phyloP scores from a whole-genome alignment of 1,140 invertebrate species.

The Scaptomyza graminum region DNA sequence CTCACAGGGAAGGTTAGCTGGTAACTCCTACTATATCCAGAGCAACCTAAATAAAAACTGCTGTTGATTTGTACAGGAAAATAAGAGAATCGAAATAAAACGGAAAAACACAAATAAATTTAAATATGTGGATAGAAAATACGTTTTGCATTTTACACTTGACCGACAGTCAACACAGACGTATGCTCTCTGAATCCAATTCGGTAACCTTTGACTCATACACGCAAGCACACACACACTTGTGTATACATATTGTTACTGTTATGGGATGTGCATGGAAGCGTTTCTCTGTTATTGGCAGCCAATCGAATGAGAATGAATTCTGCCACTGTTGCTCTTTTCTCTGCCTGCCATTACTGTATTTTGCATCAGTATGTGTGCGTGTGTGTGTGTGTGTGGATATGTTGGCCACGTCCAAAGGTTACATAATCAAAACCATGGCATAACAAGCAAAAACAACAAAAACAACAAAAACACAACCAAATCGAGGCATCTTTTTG shows the following conservation, averaged over 20 bases:
- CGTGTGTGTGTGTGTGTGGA: not conserved
- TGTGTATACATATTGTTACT: not conserved
- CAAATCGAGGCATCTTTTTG: slow-evolving; percentile 51
- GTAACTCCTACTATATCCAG: not conserved
- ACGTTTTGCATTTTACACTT: slow-evolving; percentile 62
- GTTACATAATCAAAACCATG: slow-evolving; percentile 66
- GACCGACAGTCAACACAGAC: slow-evolving; percentile 54
- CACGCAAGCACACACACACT: slow-evolving; percentile 1
- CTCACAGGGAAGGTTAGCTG: not conserved
- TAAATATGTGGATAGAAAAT: slow-evolving; percentile 50
- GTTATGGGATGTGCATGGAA: slow-evolving; percentile 17
- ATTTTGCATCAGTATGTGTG: slow-evolving; percentile 47
- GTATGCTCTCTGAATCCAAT: slow-evolving; percentile 33
- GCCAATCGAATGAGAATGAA: slow-evolving; percentile 52
- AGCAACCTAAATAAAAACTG: not conserved
- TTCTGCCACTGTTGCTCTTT: slow-evolving; percentile 15
- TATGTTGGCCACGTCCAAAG: slow-evolving; percentile 32
- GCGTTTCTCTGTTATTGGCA: slow-evolving; percentile 59
- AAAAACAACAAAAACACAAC: slow-evolving; percentile 35
- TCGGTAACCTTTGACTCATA: slow-evolving; percentile 47
- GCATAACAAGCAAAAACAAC: slow-evolving; percentile 29
- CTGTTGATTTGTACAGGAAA: not conserved
- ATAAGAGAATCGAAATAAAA: not conserved
- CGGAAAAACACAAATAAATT: slow-evolving; percentile 45
- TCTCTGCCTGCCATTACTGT: slow-evolving; percentile 51